Base-by-base conservation (phyloP, 1,140 invertebrate genomes). In the Drosophila seguyi region DNA sequence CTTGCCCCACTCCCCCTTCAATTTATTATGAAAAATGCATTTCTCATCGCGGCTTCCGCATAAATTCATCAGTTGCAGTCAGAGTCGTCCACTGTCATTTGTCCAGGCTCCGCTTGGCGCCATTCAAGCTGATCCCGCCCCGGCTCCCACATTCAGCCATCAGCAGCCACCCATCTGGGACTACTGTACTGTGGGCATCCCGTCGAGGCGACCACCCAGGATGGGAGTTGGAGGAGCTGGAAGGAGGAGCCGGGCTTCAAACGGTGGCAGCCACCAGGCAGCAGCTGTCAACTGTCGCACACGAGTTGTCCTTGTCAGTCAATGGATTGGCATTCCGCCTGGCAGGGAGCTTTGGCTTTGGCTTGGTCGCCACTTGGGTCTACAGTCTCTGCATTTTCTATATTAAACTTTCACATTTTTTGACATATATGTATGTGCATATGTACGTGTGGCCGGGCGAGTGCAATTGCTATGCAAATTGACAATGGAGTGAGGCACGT, bases 201-300 rank as follows among this genome's bases (percentile, higher is more conserved):
- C 65, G 67, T 73, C 50, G 66, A 10, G 73, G 47, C 66, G 66
- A 55, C 69, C 69, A 72, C 69, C 69, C 69, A 72, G 66, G 66
- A 29, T 42, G 11, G 63, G 50, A 25, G n/a, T 13, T 6, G 22
- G 20, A 34, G 29, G 20, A 13, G n/a, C 47, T 7, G 47, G 0
- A 16, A 16, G 31, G 3, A 36, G 62, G 18, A 39, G 52, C 5
- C 14, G 66, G 20, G 42, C n/a, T 58, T 68, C 82, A 87, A 82
- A 87, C 82, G 65, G 79, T 79, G 83, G 83, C 83, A 81, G 73
- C 68, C 73, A 58, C 65, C 76, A 76, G 82, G 82, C 82, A 86
- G 82, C 85, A 90, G 85, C 85, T 88, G 85, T 88, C 85, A 88
- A 88, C 85, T 88, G 85, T 90, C 85, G 85, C 84, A 90, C 85